These are phyloP conservation scores for Temnothorax rugatulus DNA, from an alignment of 2,888 invertebrate species.

Conservation along the genomic window DNA sequence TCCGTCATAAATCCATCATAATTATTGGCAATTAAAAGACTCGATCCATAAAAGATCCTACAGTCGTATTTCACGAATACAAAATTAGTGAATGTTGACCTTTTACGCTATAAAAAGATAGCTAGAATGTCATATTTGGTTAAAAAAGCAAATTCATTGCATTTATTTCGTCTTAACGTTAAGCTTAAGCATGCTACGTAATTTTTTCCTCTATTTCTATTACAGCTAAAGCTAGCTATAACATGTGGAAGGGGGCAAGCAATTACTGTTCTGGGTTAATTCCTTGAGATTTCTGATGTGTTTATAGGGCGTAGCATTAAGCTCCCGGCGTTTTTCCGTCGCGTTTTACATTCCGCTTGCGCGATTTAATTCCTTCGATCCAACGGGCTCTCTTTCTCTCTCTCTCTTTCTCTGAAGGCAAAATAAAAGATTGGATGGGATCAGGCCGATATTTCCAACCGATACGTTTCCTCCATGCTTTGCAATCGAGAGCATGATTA, in stretches of 20 bases:
- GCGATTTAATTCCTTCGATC: neutral
- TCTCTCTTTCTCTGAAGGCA: neutral
- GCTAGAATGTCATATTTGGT: neutral
- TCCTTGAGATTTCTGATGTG: neutral
- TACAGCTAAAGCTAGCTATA: neutral
- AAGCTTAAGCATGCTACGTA: neutral
- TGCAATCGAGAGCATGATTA: conserved; percentile 27
- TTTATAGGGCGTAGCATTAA: neutral
- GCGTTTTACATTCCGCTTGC: conserved; percentile 20
- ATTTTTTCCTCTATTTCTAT: neutral
- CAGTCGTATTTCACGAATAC: neutral
- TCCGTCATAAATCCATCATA: neutral
- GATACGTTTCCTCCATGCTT: conserved; percentile 18
- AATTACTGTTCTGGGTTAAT: neutral
- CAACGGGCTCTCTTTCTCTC: neutral
- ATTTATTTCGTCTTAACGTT: neutral
- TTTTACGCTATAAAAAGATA: neutral
- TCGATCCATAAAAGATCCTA: neutral
- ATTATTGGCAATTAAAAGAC: neutral
- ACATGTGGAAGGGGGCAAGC: neutral
- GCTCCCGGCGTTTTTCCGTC: conserved; percentile 18
- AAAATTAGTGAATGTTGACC: neutral
- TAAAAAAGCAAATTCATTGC: neutral
- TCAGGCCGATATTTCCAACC: conserved; percentile 36
- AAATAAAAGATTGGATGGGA: conserved; percentile 25